Conservation (phyloP, 2,888 invertebrate species). For the Xanthorhoe spadicearia region DNA sequence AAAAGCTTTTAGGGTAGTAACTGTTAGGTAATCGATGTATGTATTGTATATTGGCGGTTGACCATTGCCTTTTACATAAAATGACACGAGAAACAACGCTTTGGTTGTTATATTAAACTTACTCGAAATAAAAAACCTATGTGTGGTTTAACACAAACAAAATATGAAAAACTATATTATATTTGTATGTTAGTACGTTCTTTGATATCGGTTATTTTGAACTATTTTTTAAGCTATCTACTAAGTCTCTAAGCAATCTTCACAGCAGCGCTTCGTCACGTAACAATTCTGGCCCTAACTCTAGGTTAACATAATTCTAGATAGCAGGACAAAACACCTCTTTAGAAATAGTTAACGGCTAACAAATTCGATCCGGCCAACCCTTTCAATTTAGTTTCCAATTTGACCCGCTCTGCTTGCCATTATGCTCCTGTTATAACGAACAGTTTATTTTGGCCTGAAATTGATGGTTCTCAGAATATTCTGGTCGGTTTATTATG, state of each 20-base stretch:
- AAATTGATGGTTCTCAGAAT: not conserved
- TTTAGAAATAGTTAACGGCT: not conserved
- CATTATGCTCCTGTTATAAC: conserved; percentile 25
- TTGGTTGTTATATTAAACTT: too few species aligned
- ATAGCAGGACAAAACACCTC: not conserved
- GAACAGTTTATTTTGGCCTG: conserved; percentile 21
- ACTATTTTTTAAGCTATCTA: too few species aligned
- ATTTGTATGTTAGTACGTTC: too few species aligned
- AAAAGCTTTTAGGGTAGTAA: conserved; percentile 50
- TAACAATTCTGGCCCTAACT: not conserved
- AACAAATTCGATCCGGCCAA: conserved; percentile 12
- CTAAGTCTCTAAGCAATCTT: too few species aligned
- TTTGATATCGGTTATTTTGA: too few species aligned
- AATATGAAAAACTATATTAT: too few species aligned
- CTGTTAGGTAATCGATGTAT: conserved; percentile 10
- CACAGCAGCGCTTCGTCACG: too few species aligned
- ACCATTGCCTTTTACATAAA: not conserved
- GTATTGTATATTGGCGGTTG: conserved; percentile 4
- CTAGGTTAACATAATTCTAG: not conserved
- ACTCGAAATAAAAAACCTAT: too few species aligned
- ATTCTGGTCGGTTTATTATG: not conserved
- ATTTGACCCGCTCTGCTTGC: conserved; percentile 15
- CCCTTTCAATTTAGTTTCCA: conserved; percentile 30
- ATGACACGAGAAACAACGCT: too few species aligned
- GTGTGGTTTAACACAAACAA: too few species aligned